Percentiles rank a stretch among this genome's conserved stretches.
Evolutionary conservation across 2,113 vertebrate genomes (phyloP).

Genomic region (Mobula birostris): DNA sequence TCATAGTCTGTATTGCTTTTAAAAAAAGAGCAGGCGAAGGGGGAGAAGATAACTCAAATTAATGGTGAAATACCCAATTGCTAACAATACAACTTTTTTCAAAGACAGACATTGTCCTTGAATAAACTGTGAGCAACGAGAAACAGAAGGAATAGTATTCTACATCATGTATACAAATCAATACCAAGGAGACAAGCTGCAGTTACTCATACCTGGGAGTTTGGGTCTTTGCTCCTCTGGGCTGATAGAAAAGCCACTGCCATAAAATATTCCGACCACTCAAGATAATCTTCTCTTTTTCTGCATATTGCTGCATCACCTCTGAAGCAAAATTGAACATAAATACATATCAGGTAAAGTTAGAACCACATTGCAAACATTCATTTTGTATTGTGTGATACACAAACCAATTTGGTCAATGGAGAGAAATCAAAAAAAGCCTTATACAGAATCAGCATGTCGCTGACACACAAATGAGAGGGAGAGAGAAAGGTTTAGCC

Average conservation of each 20-base stretch:
- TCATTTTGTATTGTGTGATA: not conserved
- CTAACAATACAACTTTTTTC: not conserved
- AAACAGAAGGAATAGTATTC: not conserved
- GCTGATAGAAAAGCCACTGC: slow-evolving; percentile 92
- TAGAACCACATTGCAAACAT: not conserved
- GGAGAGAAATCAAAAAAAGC: not conserved
- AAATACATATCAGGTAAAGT: not conserved
- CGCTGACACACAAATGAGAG: not conserved
- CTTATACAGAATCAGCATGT: not conserved
- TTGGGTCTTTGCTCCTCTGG: slow-evolving; percentile 95
- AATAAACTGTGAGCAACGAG: too few species aligned
- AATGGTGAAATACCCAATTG: not conserved
- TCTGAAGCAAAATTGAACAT: slow-evolving; percentile 39
- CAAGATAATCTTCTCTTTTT: slow-evolving; percentile 87
- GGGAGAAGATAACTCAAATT: not conserved
- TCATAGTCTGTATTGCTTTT: not conserved
- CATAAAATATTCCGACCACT: slow-evolving; percentile 98
- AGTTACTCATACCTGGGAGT: slow-evolving; percentile 69
- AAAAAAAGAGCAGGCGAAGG: not conserved
- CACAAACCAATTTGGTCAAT: not conserved
- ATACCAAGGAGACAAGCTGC: too few species aligned
- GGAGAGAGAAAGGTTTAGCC: not conserved
- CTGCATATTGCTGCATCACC: slow-evolving; percentile 51
- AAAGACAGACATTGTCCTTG: not conserved
- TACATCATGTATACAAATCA: not conserved